A percentile compares a stretch with the other conserved stretches of the same genome.
Conservation (phyloP, 2,113 vertebrate genomes). For the Microcebus tavaratra region DNA sequence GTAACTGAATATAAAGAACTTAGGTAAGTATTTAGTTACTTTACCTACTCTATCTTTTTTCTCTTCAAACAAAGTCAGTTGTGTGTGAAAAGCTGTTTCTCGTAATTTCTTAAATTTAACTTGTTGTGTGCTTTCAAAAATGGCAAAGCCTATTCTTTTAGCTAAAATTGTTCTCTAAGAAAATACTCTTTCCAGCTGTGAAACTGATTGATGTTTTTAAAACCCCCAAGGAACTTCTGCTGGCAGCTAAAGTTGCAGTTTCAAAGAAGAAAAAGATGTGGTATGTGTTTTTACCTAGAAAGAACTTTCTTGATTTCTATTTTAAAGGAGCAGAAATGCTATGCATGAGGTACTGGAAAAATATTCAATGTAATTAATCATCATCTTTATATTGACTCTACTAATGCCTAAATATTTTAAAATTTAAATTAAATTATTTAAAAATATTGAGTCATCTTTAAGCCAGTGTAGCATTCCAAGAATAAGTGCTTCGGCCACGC, state of each 20-base stretch:
- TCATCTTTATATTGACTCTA: not conserved
- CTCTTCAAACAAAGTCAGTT: slow-evolving; percentile 35
- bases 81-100: slow-evolving; percentile 48
- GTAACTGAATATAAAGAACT: not conserved
- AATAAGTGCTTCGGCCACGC: not conserved
- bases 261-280: slow-evolving; percentile 57
- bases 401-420: slow-evolving; percentile 2
- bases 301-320: slow-evolving; percentile 43
- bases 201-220: slow-evolving; percentile 68
- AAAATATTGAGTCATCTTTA: not conserved
- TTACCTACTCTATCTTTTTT: not conserved
- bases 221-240: slow-evolving; percentile 42
- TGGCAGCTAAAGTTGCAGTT: slow-evolving; percentile 43
- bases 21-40: not conserved
- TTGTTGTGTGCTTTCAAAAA: slow-evolving; percentile 36
- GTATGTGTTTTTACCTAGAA: slow-evolving; percentile 24
- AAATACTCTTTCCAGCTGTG: slow-evolving; percentile 59
- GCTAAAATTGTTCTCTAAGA: slow-evolving; percentile 56
- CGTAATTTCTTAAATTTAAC: slow-evolving; percentile 62
- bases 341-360: not conserved
- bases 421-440: slow-evolving; percentile 34
- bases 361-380: not conserved
- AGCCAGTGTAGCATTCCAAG: not conserved
- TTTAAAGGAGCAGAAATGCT: not conserved
- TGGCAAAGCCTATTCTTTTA: slow-evolving; percentile 44